Conservation (phyloP, 2,888 invertebrate species). For the Lasioglossum villosulum region DNA sequence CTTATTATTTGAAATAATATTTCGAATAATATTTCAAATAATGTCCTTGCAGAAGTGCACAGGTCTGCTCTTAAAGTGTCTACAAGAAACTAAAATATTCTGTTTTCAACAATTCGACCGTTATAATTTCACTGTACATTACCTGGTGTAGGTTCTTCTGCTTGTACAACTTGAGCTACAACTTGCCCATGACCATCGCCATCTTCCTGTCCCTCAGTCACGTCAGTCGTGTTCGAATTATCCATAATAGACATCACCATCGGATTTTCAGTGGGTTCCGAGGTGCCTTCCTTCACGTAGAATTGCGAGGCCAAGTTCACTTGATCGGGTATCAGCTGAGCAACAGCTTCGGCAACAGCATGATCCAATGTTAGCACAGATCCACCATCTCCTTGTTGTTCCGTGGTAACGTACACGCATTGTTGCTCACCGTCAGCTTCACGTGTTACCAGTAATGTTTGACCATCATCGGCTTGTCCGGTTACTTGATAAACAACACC, state of each 20-base stretch:
- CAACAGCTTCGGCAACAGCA: conserved; percentile 85
- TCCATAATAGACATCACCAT: conserved; percentile 85
- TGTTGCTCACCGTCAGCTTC: conserved; percentile 91
- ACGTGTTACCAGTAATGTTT: conserved; percentile 90
- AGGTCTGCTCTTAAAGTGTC: background rate
- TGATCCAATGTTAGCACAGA: conserved; percentile 86
- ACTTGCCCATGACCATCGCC: conserved; percentile 88
- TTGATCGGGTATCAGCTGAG: conserved; percentile 87
- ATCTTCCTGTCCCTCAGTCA: conserved; percentile 83
- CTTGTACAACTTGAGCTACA: conserved; percentile 94
- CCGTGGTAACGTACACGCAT: conserved; percentile 88
- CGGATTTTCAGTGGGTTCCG: conserved; percentile 77
- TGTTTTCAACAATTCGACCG: background rate
- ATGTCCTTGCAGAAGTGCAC: too few relatives aligned
- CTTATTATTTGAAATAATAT: background rate
- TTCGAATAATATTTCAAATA: background rate
- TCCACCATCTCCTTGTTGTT: conserved; percentile 86
- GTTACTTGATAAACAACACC: conserved; percentile 93
- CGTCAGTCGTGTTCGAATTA: conserved; percentile 80
- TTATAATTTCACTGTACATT: conserved; percentile 71
- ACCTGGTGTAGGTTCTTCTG: conserved; percentile 94
- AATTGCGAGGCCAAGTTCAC: conserved; percentile 82
- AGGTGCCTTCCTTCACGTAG: conserved; percentile 83
- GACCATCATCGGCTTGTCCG: conserved; percentile 92
- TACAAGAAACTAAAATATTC: background rate